These are phyloP conservation scores for Mus pahari DNA, from an alignment of 2,113 vertebrate species.

Conservation along the genomic window DNA sequence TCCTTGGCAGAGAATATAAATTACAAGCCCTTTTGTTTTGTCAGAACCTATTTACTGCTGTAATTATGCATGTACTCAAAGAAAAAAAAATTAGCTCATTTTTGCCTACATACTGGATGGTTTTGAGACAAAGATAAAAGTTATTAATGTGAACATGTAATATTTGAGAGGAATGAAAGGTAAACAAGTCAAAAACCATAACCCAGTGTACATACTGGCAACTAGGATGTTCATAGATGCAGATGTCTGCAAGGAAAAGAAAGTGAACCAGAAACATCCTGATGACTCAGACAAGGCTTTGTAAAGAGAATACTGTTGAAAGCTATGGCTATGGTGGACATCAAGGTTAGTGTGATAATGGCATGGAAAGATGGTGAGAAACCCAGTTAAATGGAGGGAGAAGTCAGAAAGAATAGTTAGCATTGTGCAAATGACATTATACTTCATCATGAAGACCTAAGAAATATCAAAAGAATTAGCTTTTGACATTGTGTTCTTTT, in stretches of 20 bases:
- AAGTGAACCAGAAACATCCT: neutral
- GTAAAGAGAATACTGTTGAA: neutral
- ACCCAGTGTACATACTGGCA: neutral
- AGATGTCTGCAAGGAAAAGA: neutral
- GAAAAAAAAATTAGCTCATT: neutral
- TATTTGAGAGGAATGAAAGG: neutral
- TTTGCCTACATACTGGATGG: neutral
- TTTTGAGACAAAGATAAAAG: neutral
- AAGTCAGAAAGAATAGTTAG: neutral
- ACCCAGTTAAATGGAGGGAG: neutral
- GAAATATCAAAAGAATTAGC: neutral
- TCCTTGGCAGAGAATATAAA: neutral
- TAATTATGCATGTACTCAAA: neutral
- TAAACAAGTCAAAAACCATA: neutral
- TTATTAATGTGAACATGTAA: neutral
- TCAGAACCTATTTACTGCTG: neutral
- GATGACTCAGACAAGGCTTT: neutral
- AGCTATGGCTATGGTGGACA: neutral
- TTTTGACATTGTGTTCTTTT: neutral
- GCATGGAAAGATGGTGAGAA: neutral
- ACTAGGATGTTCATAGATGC: neutral
- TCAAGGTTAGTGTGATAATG: neutral
- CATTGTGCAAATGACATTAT: neutral
- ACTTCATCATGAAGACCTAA: neutral
- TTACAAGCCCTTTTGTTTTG: neutral